Base-by-base conservation (phyloP, 2,113 vertebrate species). In the Centropus unirufus region DNA sequence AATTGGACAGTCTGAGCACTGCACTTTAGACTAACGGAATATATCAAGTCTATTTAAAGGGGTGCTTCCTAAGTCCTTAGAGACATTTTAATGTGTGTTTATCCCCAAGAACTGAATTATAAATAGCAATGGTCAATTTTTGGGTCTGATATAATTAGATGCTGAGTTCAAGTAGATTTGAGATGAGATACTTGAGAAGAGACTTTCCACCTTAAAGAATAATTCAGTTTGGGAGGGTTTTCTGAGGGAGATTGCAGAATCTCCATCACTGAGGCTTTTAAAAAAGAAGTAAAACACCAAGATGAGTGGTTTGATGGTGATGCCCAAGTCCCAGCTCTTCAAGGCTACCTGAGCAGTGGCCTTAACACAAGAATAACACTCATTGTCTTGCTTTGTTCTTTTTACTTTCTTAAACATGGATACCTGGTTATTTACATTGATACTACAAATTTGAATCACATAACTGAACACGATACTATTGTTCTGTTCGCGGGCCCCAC, bases 31-130 rank as follows among this genome's bases (percentile, higher is more conserved):
- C 47, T 66, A 66, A 51, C 44, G 93, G 84, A 92, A 94, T 95
- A 51, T 63, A 55, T 63, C 42, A 73, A 67, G 59, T 70, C 55
- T 95, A 94, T 95, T 95, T 96, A 62, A 91, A 77, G 79, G 74
- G 26, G 6, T 77, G 47, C 26, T 91, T 79, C 83, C 47, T 34
- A 70, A 62, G 32, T 79, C 69, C 29, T 90, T 17, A 61, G 18
- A 42, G 72, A 87, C 58, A 80, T 94, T 91, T 87, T 77, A 74
- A 54, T 26, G 32, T 66, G 67, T 4, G 1, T 29, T 83, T 87
- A 26, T 47, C 55, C 46, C 59, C n/a, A 68, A 88, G 39, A 90
- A 74, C 14, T 66, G 32, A n/a, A 64, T 77, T 76, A 92, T 93
- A 92, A 88, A 91, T 85, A 76, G 44, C 30, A 82, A 10, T 26